Evolutionary conservation across 2,888 invertebrate genomes (phyloP).

Genomic region (Meghimatium bilineatum): DNA sequence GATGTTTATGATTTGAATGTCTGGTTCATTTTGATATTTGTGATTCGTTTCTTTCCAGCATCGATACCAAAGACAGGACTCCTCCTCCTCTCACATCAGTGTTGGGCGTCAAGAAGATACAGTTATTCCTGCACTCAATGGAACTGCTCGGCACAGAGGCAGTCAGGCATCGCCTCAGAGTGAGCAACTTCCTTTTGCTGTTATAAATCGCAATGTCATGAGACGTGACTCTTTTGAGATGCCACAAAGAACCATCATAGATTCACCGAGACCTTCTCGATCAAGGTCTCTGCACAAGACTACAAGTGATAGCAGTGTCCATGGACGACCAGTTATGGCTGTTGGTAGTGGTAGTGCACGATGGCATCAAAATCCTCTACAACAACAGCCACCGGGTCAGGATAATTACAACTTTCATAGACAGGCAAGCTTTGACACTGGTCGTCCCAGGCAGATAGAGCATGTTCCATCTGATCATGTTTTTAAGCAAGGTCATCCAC

Average conservation of each 20-base stretch:
- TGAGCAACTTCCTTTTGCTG: slow-evolving; percentile 63
- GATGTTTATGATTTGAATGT: not conserved
- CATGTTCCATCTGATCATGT: slow-evolving; percentile 34
- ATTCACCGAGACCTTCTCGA: slow-evolving; percentile 66
- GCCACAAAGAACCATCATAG: slow-evolving; percentile 57
- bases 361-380: slow-evolving; percentile 53
- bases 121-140: slow-evolving; percentile 60
- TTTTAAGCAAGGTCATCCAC: slow-evolving; percentile 10
- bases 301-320: slow-evolving; percentile 43
- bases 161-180: slow-evolving; percentile 60
- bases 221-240: slow-evolving; percentile 58
- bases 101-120: slow-evolving; percentile 66
- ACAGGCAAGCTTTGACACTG: slow-evolving; percentile 48
- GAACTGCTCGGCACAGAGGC: slow-evolving; percentile 67
- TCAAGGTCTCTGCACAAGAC: slow-evolving; percentile 54
- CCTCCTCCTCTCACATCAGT: slow-evolving; percentile 67
- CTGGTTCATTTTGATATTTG: not conserved
- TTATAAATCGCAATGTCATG: slow-evolving; percentile 61
- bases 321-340: slow-evolving; percentile 52
- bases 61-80: slow-evolving; percentile 75
- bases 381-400: slow-evolving; percentile 53
- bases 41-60: slow-evolving; percentile 29
- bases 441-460: slow-evolving; percentile 32
- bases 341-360: slow-evolving; percentile 10
- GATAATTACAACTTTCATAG: slow-evolving; percentile 45